Conservation (phyloP, 1,140 invertebrate species). For the Amphibalanus amphitrite region DNA sequence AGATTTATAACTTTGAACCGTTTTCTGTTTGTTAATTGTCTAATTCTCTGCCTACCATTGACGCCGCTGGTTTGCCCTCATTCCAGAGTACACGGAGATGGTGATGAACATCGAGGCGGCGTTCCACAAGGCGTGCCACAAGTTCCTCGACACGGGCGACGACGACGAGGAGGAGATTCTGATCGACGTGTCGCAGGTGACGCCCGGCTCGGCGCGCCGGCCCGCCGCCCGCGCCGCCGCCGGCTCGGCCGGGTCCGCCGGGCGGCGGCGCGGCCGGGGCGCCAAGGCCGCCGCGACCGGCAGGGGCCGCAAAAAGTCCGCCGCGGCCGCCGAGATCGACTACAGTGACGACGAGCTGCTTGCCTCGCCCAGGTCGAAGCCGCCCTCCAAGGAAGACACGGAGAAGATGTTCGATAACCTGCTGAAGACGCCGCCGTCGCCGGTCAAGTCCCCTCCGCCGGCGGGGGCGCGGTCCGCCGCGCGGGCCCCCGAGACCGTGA, state of each 20-base stretch:
- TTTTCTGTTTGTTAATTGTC: too few species aligned
- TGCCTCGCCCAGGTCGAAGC: not conserved
- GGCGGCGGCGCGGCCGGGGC: not conserved
- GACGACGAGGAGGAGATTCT: conserved; percentile 8
- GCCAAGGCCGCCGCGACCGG: not conserved
- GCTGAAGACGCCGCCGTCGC: not conserved
- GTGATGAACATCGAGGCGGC: conserved; percentile 1
- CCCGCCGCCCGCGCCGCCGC: too few species aligned
- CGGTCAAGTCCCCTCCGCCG: not conserved
- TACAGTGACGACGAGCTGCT: conserved; percentile 5
- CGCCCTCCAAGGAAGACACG: not conserved
- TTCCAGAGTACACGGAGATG: conserved; percentile 1
- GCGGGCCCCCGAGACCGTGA: not conserved
- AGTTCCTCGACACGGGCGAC: conserved; percentile 3
- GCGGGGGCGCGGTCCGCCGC: too few species aligned
- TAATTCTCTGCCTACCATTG: too few species aligned
- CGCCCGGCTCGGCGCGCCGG: not conserved
- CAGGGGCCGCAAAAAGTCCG: not conserved
- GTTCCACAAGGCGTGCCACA: not conserved
- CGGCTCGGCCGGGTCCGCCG: not conserved
- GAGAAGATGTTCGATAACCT: not conserved
- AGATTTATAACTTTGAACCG: too few species aligned
- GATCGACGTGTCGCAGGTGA: conserved; percentile 4
- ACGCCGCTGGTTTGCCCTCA: conserved; percentile 12
- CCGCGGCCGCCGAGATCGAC: not conserved